A percentile compares a stretch with the other conserved stretches of the same genome.
Evolutionary conservation across 2,797 vertebrate genomes (phyloP).

Genomic region (Takifugu rubripes): DNA sequence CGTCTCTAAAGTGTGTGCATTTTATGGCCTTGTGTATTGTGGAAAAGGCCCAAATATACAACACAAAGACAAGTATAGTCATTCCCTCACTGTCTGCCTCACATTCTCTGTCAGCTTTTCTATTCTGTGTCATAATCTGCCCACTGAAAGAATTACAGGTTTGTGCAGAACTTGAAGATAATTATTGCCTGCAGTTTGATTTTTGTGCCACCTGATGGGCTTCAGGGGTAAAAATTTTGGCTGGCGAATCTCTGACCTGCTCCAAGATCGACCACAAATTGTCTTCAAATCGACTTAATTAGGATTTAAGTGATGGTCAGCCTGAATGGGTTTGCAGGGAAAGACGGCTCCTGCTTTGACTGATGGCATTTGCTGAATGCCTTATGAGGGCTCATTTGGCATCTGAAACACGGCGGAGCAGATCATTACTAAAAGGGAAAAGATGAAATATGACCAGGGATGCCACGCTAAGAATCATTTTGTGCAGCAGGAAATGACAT

Average conservation of each 20-base stretch:
- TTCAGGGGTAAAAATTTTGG: neutral
- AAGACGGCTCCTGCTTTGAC: constrained; percentile 18
- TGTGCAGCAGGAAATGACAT: no score
- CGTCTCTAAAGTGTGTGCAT: no score
- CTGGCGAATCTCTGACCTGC: constrained; percentile 31
- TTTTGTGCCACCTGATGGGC: constrained; percentile 23
- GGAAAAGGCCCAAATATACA: no score
- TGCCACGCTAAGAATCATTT: no score
- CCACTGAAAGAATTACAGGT: constrained; percentile 17
- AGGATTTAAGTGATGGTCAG: constrained; percentile 42
- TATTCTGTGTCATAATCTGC: constrained; percentile 19
- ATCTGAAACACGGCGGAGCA: no score
- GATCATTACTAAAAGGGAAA: no score
- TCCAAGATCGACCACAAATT: constrained; percentile 26
- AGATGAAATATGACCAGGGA: neutral
- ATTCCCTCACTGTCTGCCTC: constrained; percentile 1
- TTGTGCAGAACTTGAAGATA: constrained; percentile 21
- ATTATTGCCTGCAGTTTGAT: constrained; percentile 7
- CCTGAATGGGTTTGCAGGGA: constrained; percentile 14
- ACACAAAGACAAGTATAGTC: no score
- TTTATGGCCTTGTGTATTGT: no score
- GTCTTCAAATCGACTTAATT: constrained; percentile 54
- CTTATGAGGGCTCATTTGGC: constrained; percentile 30
- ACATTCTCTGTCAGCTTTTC: constrained; percentile 11
- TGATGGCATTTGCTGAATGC: constrained; percentile 39